These are phyloP conservation scores for Noctua pronuba DNA, from an alignment of 2,888 invertebrate genomes.

Conservation along the genomic window DNA sequence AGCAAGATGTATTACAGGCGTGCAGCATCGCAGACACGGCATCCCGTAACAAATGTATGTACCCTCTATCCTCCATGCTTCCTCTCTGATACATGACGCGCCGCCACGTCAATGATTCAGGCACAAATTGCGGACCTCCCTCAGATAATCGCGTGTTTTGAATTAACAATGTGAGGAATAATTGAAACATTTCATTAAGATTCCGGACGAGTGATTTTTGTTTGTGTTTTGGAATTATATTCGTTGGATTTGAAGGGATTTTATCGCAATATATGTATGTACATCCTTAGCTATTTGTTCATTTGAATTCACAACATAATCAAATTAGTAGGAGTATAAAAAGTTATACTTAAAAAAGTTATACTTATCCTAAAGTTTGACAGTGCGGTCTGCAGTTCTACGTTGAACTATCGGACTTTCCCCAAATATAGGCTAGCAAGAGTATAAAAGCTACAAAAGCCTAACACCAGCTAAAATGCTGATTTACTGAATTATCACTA, in stretches of 20 bases:
- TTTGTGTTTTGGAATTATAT: constrained; percentile 50
- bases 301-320: constrained; percentile 2
- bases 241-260: constrained; percentile 5
- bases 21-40: constrained; percentile 60
- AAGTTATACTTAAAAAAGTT: neutral
- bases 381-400: neutral
- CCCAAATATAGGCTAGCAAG: neutral
- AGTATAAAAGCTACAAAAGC: neutral
- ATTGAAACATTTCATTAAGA: constrained; percentile 57
- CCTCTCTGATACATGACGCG: constrained; percentile 55
- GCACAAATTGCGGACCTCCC: constrained; percentile 51
- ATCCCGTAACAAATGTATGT: constrained; percentile 66
- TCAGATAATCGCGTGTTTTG: constrained; percentile 53
- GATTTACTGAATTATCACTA: neutral
- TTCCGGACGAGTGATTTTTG: constrained; percentile 56
- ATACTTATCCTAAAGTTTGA: neutral
- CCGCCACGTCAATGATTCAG: constrained; percentile 62
- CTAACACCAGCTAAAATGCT: constrained; percentile 9
- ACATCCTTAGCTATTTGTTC: neutral
- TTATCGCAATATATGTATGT: constrained; percentile 10
- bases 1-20: constrained; percentile 70
- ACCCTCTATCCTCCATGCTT: constrained; percentile 29
- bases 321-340: neutral
- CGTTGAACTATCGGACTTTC: neutral
- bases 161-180: constrained; percentile 60